Base-by-base conservation (phyloP, 2,113 vertebrate genomes). In the Okapia johnstoni region DNA sequence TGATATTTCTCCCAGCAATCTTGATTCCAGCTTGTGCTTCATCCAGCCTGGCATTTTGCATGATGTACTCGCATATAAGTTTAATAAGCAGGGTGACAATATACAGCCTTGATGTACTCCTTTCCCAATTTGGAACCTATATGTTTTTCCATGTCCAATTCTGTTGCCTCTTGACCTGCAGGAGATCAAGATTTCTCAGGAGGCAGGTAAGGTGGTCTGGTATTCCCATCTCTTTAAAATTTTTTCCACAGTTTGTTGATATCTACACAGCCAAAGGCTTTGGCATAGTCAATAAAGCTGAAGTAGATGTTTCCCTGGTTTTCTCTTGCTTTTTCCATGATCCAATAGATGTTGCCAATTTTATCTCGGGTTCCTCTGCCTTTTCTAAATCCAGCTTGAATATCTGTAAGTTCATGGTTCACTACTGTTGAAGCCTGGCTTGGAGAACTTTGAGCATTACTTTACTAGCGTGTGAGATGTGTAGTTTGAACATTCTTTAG, bases 391-490 rank as follows among this genome's bases (percentile, higher is more conserved):
- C 33, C 7, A 1, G 7, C 15, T n/a, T 63, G 30, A 63, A n/a
- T 7, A n/a, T 63, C 15, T 4, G 30, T 4, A 63, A 63, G 30
- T 17, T 63, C 30, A 63, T 0, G 1, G 7, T n/a, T n/a, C 33
- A 63, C 15, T 63, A 63, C 1, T 17, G 7, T 17, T 17, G 61
- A 63, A 63, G 30, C 61, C 30, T 63, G 15, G 15, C 30, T n/a
- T 63, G 61, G n/a, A 63, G 30, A 63, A 63, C n/a, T 63, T 63
- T 9, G 30, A n/a, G 30, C 61, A 9, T 9, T 63, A 63, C 30
- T 63, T 63, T 63, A 7, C 30, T 63, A 9, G 30, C 7, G 4
- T 63, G 30, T 63, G 61, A 63, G 2, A 9, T 63, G 15, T 8
- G 3, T 17, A 63, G 30, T 63, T 17, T n/a, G 30, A 63, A 15